These are phyloP conservation scores for Lochmaea crataegi DNA, from an alignment of 2,888 invertebrate genomes.

Conservation along the genomic window DNA sequence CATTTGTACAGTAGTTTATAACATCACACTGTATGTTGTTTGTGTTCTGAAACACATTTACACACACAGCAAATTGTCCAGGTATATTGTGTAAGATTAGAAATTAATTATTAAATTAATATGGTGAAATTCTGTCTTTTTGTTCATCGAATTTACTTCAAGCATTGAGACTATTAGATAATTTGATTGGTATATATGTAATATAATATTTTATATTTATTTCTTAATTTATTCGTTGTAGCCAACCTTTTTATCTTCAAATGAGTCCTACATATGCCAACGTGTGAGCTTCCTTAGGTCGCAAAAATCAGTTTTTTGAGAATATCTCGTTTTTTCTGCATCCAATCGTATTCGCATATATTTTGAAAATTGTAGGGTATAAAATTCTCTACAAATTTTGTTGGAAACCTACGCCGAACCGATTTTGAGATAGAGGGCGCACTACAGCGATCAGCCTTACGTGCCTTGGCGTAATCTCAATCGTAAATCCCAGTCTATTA, in stretches of 20 bases:
- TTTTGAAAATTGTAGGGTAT: too few relatives aligned
- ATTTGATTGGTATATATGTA: constrained; percentile 40
- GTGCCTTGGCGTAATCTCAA: too few relatives aligned
- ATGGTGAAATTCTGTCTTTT: constrained; percentile 44
- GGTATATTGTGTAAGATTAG: constrained; percentile 44
- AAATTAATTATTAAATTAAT: constrained; percentile 43
- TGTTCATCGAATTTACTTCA: constrained; percentile 42
- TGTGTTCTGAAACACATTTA: constrained; percentile 47
- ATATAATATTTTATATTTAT: constrained; percentile 42
- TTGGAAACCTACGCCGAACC: too few relatives aligned
- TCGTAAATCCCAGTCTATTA: too few relatives aligned
- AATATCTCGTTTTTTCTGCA: too few relatives aligned
- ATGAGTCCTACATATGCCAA: not conserved
- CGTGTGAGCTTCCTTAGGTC: too few relatives aligned
- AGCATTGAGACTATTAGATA: constrained; percentile 35
- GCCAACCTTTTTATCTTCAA: constrained; percentile 18
- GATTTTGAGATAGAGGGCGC: too few relatives aligned
- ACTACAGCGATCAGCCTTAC: too few relatives aligned
- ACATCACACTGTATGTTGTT: constrained; percentile 54
- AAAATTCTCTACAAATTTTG: too few relatives aligned
- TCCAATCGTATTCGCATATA: too few relatives aligned
- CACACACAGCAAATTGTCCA: constrained; percentile 43
- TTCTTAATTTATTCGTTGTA: constrained; percentile 28
- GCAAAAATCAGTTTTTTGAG: too few relatives aligned
- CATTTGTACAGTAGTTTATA: constrained; percentile 61